These are phyloP conservation scores for Sinocyclocheilus grahami DNA, from an alignment of 2,113 vertebrate species.

Conservation along the genomic window DNA sequence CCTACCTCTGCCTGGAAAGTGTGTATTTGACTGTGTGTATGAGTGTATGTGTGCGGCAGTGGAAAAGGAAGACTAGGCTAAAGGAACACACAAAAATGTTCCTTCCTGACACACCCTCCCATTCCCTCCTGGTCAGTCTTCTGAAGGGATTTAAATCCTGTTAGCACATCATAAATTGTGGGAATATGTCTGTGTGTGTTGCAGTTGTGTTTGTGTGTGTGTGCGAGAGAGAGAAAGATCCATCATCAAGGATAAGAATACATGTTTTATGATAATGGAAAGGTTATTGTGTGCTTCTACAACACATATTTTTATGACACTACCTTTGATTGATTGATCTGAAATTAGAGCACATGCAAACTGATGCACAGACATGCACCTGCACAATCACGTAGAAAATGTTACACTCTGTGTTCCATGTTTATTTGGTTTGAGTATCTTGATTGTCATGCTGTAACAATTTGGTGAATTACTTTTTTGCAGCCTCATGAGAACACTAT, in stretches of 20 bases:
- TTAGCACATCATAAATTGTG: slow-evolving; percentile 34
- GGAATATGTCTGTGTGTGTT: slow-evolving; percentile 26
- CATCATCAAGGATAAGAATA: slow-evolving; percentile 54
- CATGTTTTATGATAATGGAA: slow-evolving; percentile 53
- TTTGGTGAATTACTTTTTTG: slow-evolving; percentile 12
- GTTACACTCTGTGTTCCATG: background rate
- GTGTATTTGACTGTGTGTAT: background rate
- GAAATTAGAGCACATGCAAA: slow-evolving; percentile 44
- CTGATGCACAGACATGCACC: slow-evolving; percentile 14
- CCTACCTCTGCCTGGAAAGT: slow-evolving; percentile 43
- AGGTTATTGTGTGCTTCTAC: slow-evolving; percentile 37
- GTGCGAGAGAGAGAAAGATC: background rate
- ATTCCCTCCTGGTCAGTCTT: slow-evolving; percentile 12
- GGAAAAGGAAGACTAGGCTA: slow-evolving; percentile 43
- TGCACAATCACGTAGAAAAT: background rate
- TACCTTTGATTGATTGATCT: slow-evolving; percentile 47
- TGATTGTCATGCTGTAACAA: background rate
- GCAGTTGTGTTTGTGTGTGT: slow-evolving; percentile 21
- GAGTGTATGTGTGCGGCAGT: background rate
- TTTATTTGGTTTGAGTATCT: background rate
- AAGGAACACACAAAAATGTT: slow-evolving; percentile 49
- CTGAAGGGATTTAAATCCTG: slow-evolving; percentile 20
- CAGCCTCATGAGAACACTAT: background rate
- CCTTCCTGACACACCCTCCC: slow-evolving; percentile 35
- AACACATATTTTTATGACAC: slow-evolving; percentile 40